Evolutionary conservation across 2,797 vertebrate species (phyloP), one percentile per base, ranked within the genome.

Genomic region (Anguilla pacifica): DNA sequence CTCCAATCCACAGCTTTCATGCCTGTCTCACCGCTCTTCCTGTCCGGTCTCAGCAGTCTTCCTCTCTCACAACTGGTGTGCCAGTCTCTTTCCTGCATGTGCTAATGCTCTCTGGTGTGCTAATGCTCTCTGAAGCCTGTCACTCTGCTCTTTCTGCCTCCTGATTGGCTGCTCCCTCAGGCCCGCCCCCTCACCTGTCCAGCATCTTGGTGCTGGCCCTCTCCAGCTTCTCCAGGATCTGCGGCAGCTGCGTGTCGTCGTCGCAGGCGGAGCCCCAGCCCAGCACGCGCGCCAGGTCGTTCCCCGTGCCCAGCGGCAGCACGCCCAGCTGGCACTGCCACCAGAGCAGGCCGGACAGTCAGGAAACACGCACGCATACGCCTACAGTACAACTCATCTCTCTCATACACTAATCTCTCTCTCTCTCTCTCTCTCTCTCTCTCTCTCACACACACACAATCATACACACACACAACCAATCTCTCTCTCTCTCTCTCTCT

Each of bases 251-350:
- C 0, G 98, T 94, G 91, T 99, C 98, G 0, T 99, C 98, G 0
- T 99, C 98, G 31, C 98, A 99, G 86, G 98, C 98, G 0, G 98
- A 97, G 0, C 98, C 98, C 98, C 98, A 99, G 57, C 98, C 98
- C 43, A 99, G 94, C 31, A 99, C 98, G 0, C 98, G 96, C 0
- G 98, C 98, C 88, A 99, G 95, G 90, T 99, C 98, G 0, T 99
- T 99, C 83, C 98, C 98, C 0, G 98, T 99, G 87, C 98, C 98
- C 53, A 99, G 94, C 0, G 98, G 98, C 81, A 99, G 95, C 82
- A 99, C 98, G 0, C 98, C 98, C 64, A 99, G 94, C 96, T 99
- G 98, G 89, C 98, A 99, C 98, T 99, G 91, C 46, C 86, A 85
- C 25, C 82, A 86, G 15, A 88, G 83, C 72, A 59, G 2, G 55